Percentiles rank a stretch among this genome's conserved stretches.
Evolutionary conservation across 1,140 invertebrate species (phyloP).

Genomic region (Aphaenogaster ashmeadi): DNA sequence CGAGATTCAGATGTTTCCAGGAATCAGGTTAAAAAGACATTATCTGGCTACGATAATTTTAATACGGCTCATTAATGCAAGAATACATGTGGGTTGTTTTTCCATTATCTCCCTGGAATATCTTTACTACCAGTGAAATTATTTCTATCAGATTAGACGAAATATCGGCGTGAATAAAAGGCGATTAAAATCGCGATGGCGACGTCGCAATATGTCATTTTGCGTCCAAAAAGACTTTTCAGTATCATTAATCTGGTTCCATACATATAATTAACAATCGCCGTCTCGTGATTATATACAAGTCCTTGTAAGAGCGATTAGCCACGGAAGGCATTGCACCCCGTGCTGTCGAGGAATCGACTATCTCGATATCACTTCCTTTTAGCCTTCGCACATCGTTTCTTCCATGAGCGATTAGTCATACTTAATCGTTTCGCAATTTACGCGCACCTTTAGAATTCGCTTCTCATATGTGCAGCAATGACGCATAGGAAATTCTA

Average conservation of each 20-base stretch:
- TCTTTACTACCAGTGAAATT: not conserved
- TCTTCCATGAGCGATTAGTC: conserved; percentile 53
- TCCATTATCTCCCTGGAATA: not conserved
- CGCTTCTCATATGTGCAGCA: not conserved
- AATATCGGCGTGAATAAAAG: not conserved
- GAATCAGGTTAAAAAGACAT: not conserved
- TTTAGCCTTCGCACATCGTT: conserved; percentile 31
- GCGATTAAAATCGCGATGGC: not conserved
- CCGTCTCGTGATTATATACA: conserved; percentile 1
- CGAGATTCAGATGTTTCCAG: not conserved
- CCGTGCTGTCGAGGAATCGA: not conserved
- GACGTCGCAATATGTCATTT: not conserved
- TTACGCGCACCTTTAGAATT: conserved; percentile 49
- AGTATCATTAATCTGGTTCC: conserved; percentile 34
- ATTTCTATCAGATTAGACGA: not conserved
- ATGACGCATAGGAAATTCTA: conserved; percentile 45
- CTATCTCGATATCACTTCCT: conserved; percentile 40
- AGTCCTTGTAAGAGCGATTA: conserved; percentile 52
- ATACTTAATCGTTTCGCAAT: conserved; percentile 47
- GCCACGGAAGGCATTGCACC: conserved; percentile 38
- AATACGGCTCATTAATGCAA: conserved; percentile 6
- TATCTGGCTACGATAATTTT: conserved; percentile 17
- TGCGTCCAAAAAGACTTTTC: not conserved
- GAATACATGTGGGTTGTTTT: not conserved
- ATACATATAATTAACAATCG: conserved; percentile 42